Evolutionary conservation across 2,113 vertebrate genomes (phyloP), one percentile per base, ranked within the genome.

Genomic region (Pantherophis guttatus): DNA sequence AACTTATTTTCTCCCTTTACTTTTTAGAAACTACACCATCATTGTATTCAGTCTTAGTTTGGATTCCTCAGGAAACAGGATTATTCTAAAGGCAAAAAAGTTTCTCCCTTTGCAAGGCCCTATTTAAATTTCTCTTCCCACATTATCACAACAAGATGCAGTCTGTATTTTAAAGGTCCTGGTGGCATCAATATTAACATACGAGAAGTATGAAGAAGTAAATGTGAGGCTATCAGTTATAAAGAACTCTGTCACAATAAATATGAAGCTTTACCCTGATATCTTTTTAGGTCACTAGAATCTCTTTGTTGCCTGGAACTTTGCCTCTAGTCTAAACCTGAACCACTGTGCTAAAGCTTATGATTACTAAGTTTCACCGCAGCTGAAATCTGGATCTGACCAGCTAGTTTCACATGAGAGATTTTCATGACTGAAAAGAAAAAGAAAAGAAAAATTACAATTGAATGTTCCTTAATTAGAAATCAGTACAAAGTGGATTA

Each of bases 291-390:
- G 26, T 5, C 81, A 88, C 12, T 92, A 94, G 29, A 95, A 95
- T 94, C 94, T 94, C 95, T 95, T 93, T 96, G 96, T 91, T 94
- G 95, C 96, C 94, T 91, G 81, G 70, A 96, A 95, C 59, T 95
- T 96, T 94, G 95, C 95, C 94, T 96, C 93, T 91, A 95, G 96
- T 95, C 85, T 91, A 95, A 96, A 95, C 88, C 93, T 96, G 95
- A 95, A 92, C 92, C 90, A 19, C 62, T 94, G 85, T 95, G 57
- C 85, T 96, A 94, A 95, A 96, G 70, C 94, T 95, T 96, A 96
- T 95, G 96, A 96, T 95, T 91, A 54, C 81, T 89, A 57, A 7
- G 93, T 94, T 95, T 91, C 88, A 86, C 55, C 53, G 86, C 58
- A 93, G 81, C 39, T 94, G 93, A 95, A 87, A 91, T 93, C 94